A percentile compares a stretch with the other conserved stretches of the same genome.
Evolutionary conservation across 2,113 vertebrate genomes (phyloP).

Genomic region (Axis porcinus): DNA sequence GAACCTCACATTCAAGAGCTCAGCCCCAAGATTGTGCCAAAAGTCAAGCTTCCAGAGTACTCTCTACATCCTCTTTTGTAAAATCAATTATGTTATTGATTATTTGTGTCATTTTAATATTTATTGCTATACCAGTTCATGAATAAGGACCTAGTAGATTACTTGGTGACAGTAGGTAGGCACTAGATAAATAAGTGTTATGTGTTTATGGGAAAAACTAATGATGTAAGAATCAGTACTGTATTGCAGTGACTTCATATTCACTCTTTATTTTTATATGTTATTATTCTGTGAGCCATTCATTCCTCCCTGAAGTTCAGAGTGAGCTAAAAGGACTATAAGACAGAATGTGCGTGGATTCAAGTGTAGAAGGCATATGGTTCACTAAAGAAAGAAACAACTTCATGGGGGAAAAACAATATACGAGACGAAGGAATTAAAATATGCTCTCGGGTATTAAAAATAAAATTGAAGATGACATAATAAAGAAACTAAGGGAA

Average conservation of each 20-base stretch:
- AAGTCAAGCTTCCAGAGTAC: neutral
- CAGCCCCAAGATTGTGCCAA: neutral
- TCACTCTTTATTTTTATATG: neutral
- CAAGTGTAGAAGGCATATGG: neutral
- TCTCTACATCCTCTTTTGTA: neutral
- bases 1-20: neutral
- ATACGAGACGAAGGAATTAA: neutral
- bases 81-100: neutral
- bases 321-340: neutral
- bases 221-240: neutral
- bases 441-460: neutral
- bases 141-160: neutral
- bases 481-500: neutral
- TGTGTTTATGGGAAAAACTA: neutral
- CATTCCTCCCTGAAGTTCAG: neutral
- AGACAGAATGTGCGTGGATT: neutral
- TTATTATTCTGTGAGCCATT: neutral
- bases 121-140: neutral
- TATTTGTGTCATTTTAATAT: neutral
- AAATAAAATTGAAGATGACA: neutral
- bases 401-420: neutral
- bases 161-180: neutral
- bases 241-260: neutral
- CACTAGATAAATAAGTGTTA: neutral
- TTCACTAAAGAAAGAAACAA: neutral